These are phyloP conservation scores for Calidris pygmaea DNA, from an alignment of 2,113 vertebrate genomes.

Conservation along the genomic window DNA sequence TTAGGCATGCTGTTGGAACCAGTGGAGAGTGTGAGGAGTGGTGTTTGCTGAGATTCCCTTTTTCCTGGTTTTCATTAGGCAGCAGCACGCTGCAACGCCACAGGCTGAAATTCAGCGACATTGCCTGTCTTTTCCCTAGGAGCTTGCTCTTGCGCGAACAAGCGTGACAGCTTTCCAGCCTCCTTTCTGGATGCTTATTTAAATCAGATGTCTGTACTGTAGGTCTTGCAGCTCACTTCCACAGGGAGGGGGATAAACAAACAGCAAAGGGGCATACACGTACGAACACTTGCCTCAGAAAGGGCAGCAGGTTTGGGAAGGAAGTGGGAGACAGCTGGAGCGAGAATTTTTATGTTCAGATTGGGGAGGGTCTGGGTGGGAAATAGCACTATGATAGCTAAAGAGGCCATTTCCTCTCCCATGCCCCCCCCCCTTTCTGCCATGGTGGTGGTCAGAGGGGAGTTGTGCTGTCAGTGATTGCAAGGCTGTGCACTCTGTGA, in stretches of 20 bases:
- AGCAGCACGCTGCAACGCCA: not conserved
- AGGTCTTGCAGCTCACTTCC: not conserved
- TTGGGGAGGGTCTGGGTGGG: accelerated
- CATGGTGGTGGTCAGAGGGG: not conserved
- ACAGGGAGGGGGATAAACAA: not conserved
- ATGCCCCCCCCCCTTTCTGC: accelerated
- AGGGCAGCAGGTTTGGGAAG: not conserved
- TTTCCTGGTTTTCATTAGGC: not conserved
- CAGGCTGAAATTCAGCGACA: not conserved
- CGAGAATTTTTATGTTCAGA: not conserved
- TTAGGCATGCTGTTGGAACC: accelerated
- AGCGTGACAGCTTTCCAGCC: not conserved
- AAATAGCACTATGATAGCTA: accelerated
- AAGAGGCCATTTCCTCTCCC: not conserved
- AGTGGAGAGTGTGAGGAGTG: not conserved
- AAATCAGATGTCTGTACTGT: not conserved
- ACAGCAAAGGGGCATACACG: accelerated
- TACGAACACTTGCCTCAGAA: accelerated
- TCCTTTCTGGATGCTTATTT: not conserved
- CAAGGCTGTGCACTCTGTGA: accelerated
- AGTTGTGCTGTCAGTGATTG: accelerated
- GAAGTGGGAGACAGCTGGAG: not conserved
- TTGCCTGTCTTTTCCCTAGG: not conserved
- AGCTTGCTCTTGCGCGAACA: accelerated
- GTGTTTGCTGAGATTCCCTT: not conserved